phyloP scores from a whole-genome alignment of 2,797 vertebrate species.

The Sciaenops ocellatus region DNA sequence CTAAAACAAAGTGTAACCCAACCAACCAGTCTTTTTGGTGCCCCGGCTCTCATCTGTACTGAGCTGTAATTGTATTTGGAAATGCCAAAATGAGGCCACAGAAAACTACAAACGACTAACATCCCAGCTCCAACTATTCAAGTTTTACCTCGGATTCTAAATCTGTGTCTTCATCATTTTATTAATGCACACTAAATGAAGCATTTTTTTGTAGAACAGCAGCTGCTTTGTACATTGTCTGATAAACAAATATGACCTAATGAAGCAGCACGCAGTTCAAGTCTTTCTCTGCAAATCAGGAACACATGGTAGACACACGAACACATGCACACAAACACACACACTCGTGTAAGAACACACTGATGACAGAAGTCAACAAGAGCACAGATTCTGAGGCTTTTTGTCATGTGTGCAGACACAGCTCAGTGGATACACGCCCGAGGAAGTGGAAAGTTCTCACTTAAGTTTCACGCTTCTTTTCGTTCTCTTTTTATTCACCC shows the following conservation, averaged over 20 bases:
- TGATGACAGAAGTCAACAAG: slow-evolving; percentile 54
- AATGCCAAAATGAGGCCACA: slow-evolving; percentile 1
- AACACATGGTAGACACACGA: slow-evolving; percentile 75
- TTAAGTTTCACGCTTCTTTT: slow-evolving; percentile 25
- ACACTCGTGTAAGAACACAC: slow-evolving; percentile 23
- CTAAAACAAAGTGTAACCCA: not conserved
- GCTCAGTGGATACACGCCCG: slow-evolving; percentile 41
- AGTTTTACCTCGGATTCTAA: not conserved
- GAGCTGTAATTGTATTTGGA: not conserved
- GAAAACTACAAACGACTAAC: not conserved
- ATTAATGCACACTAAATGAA: slow-evolving; percentile 24
- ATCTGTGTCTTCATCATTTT: not conserved
- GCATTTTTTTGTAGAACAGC: slow-evolving; percentile 50
- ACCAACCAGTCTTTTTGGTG: not conserved
- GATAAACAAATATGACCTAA: slow-evolving; percentile 82
- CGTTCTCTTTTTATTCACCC: not conserved
- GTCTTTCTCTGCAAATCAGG: slow-evolving; percentile 80
- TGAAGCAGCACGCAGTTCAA: slow-evolving; percentile 74
- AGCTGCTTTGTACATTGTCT: slow-evolving; percentile 70
- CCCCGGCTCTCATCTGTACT: not conserved
- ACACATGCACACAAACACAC: slow-evolving; percentile 44
- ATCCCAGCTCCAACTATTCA: not conserved
- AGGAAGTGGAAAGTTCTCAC: slow-evolving; percentile 50
- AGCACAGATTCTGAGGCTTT: slow-evolving; percentile 43
- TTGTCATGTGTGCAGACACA: slow-evolving; percentile 46